Evolutionary conservation across 2,888 invertebrate genomes (phyloP).

Genomic region (Leistus spinibarbis): DNA sequence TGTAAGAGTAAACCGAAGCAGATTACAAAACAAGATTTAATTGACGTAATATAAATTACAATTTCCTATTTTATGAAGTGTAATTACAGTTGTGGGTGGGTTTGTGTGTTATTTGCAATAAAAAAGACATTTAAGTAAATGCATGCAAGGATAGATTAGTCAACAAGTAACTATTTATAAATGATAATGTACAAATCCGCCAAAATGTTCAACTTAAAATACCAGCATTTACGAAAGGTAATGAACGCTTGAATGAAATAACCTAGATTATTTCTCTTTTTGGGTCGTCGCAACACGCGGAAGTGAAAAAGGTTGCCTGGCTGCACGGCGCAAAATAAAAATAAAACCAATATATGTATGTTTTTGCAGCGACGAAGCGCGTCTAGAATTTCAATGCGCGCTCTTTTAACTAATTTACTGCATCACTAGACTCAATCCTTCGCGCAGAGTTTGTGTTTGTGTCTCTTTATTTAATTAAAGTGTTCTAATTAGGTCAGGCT

Average conservation of each 20-base stretch:
- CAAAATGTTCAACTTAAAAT: too few relatives aligned
- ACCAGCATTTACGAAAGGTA: neutral
- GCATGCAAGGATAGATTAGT: too few relatives aligned
- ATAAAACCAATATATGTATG: neutral
- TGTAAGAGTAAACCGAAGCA: too few relatives aligned
- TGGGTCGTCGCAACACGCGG: neutral
- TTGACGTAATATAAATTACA: too few relatives aligned
- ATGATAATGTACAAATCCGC: too few relatives aligned
- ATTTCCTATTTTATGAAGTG: too few relatives aligned
- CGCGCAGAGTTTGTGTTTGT: too few relatives aligned
- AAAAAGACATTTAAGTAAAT: too few relatives aligned
- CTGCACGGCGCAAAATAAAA: neutral
- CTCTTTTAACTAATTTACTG: neutral
- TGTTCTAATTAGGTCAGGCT: constrained; percentile 24
- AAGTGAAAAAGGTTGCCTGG: neutral
- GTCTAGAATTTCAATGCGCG: neutral
- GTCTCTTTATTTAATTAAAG: constrained; percentile 18
- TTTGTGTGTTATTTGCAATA: too few relatives aligned
- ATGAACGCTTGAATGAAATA: neutral
- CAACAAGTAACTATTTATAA: too few relatives aligned
- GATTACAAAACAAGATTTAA: too few relatives aligned
- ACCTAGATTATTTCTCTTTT: neutral
- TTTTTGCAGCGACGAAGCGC: neutral
- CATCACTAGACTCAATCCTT: neutral
- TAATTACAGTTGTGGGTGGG: too few relatives aligned